A percentile compares a stretch with the other conserved stretches of the same genome.
Evolutionary conservation across 2,888 invertebrate genomes (phyloP).

Genomic region (Caenorhabditis wallacei): DNA sequence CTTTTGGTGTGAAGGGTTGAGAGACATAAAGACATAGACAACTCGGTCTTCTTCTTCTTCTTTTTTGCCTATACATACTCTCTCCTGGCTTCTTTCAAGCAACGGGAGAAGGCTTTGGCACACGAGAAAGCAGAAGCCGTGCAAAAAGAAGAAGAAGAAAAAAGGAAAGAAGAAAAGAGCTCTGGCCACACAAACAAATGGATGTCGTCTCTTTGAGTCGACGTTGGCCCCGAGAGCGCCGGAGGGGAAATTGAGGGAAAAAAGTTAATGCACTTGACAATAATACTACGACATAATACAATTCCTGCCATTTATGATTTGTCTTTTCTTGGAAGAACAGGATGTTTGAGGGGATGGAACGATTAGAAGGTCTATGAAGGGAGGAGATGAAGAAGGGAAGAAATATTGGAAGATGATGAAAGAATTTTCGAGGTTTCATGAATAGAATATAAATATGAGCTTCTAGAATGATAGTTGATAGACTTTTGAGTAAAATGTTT

Average conservation of each 20-base stretch:
- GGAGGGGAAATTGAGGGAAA: conserved; percentile 39
- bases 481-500: too few relatives aligned
- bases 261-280: conserved; percentile 39
- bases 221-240: conserved; percentile 30
- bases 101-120: conserved; percentile 10
- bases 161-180: conserved; percentile 26
- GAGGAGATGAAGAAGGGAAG: neutral
- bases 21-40: conserved; percentile 49
- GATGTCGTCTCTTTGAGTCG: conserved; percentile 23
- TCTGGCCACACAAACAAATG: conserved; percentile 40
- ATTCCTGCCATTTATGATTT: conserved; percentile 19
- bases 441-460: too few relatives aligned
- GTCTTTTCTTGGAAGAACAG: neutral
- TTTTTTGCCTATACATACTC: conserved; percentile 29
- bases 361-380: neutral
- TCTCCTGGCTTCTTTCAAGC: conserved; percentile 29
- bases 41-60: conserved; percentile 31
- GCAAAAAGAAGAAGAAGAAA: conserved; percentile 28
- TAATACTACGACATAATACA: conserved; percentile 21
- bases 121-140: conserved; percentile 50
- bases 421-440: too few relatives aligned
- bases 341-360: neutral
- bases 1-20: conserved; percentile 44
- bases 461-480: too few relatives aligned
- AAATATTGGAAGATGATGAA: too few relatives aligned